Percentiles rank a stretch among this genome's conserved stretches.
These are phyloP conservation scores for Meandrina meandrites DNA, from an alignment of 92 coral and sea anemone genomes.

Conservation along the genomic window DNA sequence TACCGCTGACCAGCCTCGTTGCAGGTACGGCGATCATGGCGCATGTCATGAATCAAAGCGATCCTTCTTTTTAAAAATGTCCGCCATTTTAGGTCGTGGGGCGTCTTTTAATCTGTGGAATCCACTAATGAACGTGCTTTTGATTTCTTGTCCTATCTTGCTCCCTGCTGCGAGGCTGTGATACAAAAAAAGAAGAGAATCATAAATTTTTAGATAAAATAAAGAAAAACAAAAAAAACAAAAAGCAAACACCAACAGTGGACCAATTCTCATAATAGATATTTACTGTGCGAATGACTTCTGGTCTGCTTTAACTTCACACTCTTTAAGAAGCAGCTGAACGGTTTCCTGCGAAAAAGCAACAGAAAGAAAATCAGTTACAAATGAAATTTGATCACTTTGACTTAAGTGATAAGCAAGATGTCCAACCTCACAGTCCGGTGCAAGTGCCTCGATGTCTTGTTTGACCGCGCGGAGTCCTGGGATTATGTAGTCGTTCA, in stretches of 20 bases:
- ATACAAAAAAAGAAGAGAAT: neutral
- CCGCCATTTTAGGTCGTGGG: conserved; percentile 92
- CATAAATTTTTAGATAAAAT: too few species aligned
- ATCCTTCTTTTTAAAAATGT: conserved; percentile 90
- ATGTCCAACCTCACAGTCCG: conserved; percentile 79
- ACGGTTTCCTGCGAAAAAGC: conserved; percentile 75
- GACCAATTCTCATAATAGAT: neutral
- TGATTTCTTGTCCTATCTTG: conserved; percentile 87
- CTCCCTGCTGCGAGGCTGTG: conserved; percentile 73
- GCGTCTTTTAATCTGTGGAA: conserved; percentile 94
- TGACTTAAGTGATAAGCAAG: too few species aligned
- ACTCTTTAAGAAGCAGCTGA: conserved; percentile 79
- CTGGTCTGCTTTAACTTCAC: conserved; percentile 85
- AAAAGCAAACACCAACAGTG: neutral
- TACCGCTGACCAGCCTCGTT: neutral
- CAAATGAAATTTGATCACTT: neutral
- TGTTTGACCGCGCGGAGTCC: conserved; percentile 91
- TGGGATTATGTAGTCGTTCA: conserved; percentile 87
- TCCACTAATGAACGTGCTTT: conserved; percentile 89
- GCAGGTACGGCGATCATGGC: neutral
- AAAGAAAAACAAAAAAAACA: neutral
- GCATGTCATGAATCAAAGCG: conserved; percentile 39
- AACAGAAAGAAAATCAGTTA: neutral
- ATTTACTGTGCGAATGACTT: conserved; percentile 61
- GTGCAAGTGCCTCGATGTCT: conserved; percentile 84